phyloP scores from a whole-genome alignment of 92 coral and sea anemone genomes.

The Actinostola sp. region DNA sequence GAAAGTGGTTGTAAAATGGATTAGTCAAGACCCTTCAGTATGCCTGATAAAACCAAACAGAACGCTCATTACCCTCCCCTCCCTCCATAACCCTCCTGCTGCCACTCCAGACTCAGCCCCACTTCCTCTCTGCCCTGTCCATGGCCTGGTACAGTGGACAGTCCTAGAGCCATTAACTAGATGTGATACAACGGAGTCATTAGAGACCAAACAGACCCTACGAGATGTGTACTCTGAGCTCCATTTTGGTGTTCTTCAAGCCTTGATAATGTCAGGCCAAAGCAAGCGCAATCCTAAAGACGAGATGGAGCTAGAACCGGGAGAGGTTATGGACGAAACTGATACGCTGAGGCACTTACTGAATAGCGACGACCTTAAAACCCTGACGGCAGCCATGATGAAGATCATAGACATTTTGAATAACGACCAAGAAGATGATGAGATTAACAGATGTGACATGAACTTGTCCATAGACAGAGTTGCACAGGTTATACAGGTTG shows the following conservation, averaged over 20 bases:
- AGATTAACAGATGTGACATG: constrained; percentile 48
- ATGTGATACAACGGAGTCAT: background rate
- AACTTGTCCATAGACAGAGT: constrained; percentile 84
- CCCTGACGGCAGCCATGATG: constrained; percentile 45
- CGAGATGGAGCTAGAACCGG: constrained; percentile 96
- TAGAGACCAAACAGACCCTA: constrained; percentile 14
- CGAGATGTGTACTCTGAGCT: constrained; percentile 82
- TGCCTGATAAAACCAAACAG: constrained; percentile 76
- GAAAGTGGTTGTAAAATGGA: constrained; percentile 88
- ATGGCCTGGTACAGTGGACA: constrained; percentile 87
- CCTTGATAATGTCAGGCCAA: constrained; percentile 79
- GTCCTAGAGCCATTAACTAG: constrained; percentile 72
- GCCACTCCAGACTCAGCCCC: constrained; percentile 45
- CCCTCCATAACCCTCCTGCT: constrained; percentile 58
- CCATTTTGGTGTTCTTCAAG: constrained; percentile 88
- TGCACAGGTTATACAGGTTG: constrained; percentile 87
- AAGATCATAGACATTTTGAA: constrained; percentile 45
- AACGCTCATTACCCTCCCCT: constrained; percentile 66
- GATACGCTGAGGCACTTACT: constrained; percentile 60
- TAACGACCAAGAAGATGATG: constrained; percentile 10
- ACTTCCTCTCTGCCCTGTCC: constrained; percentile 70
- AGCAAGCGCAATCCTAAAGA: constrained; percentile 77
- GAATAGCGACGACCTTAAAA: constrained; percentile 69
- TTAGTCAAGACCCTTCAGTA: constrained; percentile 75
- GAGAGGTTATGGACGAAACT: constrained; percentile 94